Conservation (phyloP, 1,140 invertebrate species). For the Octopus bimaculoides region DNA sequence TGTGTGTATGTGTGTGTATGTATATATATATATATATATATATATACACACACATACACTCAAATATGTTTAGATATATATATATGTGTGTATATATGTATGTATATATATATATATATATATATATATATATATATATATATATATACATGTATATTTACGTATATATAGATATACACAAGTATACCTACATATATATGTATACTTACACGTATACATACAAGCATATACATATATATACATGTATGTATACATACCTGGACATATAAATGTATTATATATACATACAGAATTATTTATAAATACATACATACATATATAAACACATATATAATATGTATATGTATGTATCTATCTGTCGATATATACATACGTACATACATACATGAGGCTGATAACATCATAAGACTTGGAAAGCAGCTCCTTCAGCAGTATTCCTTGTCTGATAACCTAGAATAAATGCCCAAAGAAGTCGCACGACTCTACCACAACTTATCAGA, state of each 20-base stretch:
- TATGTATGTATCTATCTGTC: too few species aligned
- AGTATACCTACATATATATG: not conserved
- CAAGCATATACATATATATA: not conserved
- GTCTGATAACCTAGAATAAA: too few species aligned
- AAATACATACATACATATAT: too few species aligned
- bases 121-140: slow-evolving; percentile 14
- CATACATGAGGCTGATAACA: too few species aligned
- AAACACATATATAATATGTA: too few species aligned
- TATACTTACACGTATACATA: not conserved
- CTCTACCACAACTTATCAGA: too few species aligned
- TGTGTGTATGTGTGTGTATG: too few species aligned
- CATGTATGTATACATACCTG: not conserved
- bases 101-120: slow-evolving; percentile 17
- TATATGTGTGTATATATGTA: not conserved
- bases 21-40: not conserved
- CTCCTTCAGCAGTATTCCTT: too few species aligned
- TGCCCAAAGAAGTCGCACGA: too few species aligned
- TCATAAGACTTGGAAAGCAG: too few species aligned
- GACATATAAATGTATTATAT: not conserved
- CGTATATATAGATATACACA: not conserved
- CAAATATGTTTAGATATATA: not conserved
- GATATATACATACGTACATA: too few species aligned
- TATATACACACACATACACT: not conserved
- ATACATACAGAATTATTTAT: too few species aligned
- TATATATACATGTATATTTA: not conserved